Evolutionary conservation across 2,888 invertebrate genomes (phyloP).

Genomic region (Volucella inflata): DNA sequence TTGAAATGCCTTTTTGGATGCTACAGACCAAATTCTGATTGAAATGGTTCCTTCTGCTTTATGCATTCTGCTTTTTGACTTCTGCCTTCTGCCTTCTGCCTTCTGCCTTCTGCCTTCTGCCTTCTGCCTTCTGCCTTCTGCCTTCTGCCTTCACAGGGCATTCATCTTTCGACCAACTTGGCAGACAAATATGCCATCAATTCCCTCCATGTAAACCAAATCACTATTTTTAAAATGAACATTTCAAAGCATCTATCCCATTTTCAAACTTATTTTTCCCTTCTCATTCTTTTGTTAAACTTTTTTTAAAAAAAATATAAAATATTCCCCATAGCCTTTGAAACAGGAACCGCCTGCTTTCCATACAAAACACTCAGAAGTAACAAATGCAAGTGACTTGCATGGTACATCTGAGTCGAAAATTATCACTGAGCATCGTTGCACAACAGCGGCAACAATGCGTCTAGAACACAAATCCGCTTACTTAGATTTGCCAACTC

Average conservation of each 20-base stretch:
- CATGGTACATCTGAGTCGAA: conserved; percentile 83
- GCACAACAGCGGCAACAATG: conserved; percentile 84
- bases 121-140: too few relatives aligned
- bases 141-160: too few relatives aligned
- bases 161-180: too few relatives aligned
- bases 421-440: conserved; percentile 84
- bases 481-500: conserved; percentile 81
- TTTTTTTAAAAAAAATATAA: conserved; percentile 14
- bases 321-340: conserved; percentile 76
- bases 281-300: conserved; percentile 41
- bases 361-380: conserved; percentile 80
- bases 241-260: neutral
- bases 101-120: too few relatives aligned
- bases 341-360: conserved; percentile 81
- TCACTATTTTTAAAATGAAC: neutral
- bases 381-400: conserved; percentile 81
- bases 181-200: neutral
- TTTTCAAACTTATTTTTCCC: conserved; percentile 15
- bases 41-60: too few relatives aligned
- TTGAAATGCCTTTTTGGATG: too few relatives aligned
- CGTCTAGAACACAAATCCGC: conserved; percentile 83
- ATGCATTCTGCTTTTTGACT: too few relatives aligned
- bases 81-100: too few relatives aligned
- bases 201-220: neutral
- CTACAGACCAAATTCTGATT: too few relatives aligned